Evolutionary conservation across 35 echinoderm and acorn worm species (phyloP).

Genomic region (Diadema setosum): DNA sequence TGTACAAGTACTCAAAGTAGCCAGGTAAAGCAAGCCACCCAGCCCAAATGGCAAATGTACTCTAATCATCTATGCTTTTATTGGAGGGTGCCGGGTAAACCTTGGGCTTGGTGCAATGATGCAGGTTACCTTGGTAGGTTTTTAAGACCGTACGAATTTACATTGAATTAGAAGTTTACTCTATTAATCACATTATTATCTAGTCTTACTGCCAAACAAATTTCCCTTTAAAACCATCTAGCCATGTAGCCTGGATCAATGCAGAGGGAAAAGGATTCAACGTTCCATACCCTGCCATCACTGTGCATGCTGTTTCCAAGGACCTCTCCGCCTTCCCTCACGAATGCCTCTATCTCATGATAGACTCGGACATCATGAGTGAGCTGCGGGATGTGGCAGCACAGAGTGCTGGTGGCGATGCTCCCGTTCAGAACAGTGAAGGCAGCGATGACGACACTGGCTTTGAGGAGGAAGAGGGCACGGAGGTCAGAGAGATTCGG

Average conservation of each 20-base stretch:
- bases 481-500: slow-evolving; percentile 52
- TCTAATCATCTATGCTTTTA: neutral
- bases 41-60: neutral
- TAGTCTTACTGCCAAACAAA: neutral
- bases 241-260: slow-evolving; percentile 76
- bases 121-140: neutral
- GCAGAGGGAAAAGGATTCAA: slow-evolving; percentile 46
- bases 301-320: slow-evolving; percentile 85
- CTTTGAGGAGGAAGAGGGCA: slow-evolving; percentile 2
- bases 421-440: neutral
- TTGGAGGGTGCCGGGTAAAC: neutral
- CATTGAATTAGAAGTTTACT: neutral
- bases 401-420: neutral
- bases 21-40: no score
- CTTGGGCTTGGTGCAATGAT: neutral
- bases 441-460: slow-evolving; percentile 5
- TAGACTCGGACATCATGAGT: slow-evolving; percentile 55
- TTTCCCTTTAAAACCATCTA: neutral
- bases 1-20: no score
- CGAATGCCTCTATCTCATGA: slow-evolving; percentile 96
- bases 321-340: slow-evolving; percentile 85
- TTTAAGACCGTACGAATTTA: neutral
- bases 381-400: neutral
- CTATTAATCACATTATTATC: neutral
- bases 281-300: slow-evolving; percentile 86